Evolutionary conservation across 2,888 invertebrate genomes (phyloP), one percentile per base, ranked within the genome.

Genomic region (Eupithecia vulgata): DNA sequence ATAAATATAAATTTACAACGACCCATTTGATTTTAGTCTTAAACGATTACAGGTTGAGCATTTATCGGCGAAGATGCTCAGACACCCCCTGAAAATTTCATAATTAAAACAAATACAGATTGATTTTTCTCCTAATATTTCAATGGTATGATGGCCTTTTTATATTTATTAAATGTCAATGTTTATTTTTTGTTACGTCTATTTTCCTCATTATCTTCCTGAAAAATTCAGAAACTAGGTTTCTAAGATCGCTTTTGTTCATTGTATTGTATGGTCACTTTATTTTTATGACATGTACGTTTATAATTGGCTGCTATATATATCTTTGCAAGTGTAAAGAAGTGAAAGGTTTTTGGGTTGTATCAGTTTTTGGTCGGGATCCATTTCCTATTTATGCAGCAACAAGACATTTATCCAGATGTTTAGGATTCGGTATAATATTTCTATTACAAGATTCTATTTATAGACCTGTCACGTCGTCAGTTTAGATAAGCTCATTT

Each of bases 401-500:
- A 61, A 61, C n/a, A 35, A 21, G 10, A 34, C 6, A 12, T 5
- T 25, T 30, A 40, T 42, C 59, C 59, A 34, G 37, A 37, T 48
- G 21, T 69, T 48, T 64, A 10, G 25, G 6, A 62, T 48, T 57
- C 21, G 45, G n/a, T 61, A 67, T 67, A 73, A 52, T 30, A 57
- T 70, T 70, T 68, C 57, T 72, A 70, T 72, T 74, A 65, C 69
- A 65, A 40, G 40, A n/a, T 65, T 65, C 37, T 40, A 42, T 65
- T 42, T 65, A 65, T 15, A 40, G 17, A 72, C 68, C 65, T 73
- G 65, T 74, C 76, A 45, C 34, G 52, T 45, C 78, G 67, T 71
- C 62, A 62, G 69, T 72, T 72, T 70, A 66, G 71, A 74, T 73
- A 74, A 72, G 67, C 70, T 69, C 34, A 37, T 67, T 73, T 69